These are phyloP conservation scores for Drosophila rhopaloa DNA, from an alignment of 1,140 invertebrate species.

Conservation along the genomic window DNA sequence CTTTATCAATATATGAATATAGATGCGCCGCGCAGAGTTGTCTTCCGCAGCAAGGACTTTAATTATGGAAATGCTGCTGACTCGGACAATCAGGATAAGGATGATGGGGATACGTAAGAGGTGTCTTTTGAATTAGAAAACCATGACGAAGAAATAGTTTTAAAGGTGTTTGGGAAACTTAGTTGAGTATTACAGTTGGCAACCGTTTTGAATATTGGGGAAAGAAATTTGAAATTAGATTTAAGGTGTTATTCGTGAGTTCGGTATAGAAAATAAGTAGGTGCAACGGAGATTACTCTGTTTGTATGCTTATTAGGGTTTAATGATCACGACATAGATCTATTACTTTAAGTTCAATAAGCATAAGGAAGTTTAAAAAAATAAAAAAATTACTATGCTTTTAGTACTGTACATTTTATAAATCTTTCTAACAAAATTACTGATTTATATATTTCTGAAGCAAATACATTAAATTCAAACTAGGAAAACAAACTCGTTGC, in stretches of 20 bases:
- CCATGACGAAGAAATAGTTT: constrained; percentile 1
- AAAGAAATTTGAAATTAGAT: not conserved
- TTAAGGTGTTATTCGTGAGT: not conserved
- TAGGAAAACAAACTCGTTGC: too few species aligned
- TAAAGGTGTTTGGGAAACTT: not conserved
- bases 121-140: constrained; percentile 5
- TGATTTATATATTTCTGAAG: too few species aligned
- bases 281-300: too few species aligned
- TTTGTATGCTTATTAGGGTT: too few species aligned
- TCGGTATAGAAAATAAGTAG: not conserved
- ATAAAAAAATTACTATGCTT: too few species aligned
- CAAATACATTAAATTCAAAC: too few species aligned
- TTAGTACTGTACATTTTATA: too few species aligned
- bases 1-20: constrained; percentile 83
- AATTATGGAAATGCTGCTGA: constrained; percentile 62
- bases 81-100: constrained; percentile 20
- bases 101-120: constrained; percentile 5
- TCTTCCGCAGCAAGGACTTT: constrained; percentile 54
- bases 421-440: too few species aligned
- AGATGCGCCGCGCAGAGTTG: constrained; percentile 47
- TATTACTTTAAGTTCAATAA: too few species aligned
- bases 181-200: not conserved
- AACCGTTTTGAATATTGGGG: not conserved
- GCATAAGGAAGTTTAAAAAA: too few species aligned
- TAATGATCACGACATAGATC: too few species aligned